These are phyloP conservation scores for Ladona fulva DNA, from an alignment of 1,140 invertebrate genomes.

Conservation along the genomic window DNA sequence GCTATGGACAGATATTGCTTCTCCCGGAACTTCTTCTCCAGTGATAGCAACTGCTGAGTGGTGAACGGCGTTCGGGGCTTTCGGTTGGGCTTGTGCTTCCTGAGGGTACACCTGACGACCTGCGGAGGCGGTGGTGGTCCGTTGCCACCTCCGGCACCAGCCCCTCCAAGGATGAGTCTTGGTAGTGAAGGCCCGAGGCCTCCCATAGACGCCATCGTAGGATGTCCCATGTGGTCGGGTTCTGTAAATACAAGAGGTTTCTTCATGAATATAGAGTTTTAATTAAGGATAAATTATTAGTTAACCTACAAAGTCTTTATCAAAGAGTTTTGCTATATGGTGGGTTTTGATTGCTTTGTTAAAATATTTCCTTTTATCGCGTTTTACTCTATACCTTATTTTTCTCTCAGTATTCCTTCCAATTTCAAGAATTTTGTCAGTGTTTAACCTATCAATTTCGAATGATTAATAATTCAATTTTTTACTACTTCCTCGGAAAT, in stretches of 20 bases:
- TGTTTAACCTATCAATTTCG: no score
- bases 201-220: background rate
- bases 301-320: no score
- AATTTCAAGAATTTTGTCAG: no score
- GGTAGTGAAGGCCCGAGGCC: background rate
- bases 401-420: no score
- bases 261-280: no score
- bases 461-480: no score
- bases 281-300: no score
- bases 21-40: slow-evolving; percentile 93
- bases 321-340: no score
- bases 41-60: slow-evolving; percentile 83
- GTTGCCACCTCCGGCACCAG: background rate
- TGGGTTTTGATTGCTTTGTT: no score
- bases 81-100: slow-evolving; percentile 92
- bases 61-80: slow-evolving; percentile 97
- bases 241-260: background rate
- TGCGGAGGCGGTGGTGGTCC: background rate
- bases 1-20: slow-evolving; percentile 96
- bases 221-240: background rate
- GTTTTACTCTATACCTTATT: no score
- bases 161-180: background rate
- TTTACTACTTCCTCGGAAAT: no score
- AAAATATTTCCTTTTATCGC: no score
- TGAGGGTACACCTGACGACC: slow-evolving; percentile 59